phyloP scores from a whole-genome alignment of 1,140 invertebrate genomes.

The Chelonus insularis region DNA sequence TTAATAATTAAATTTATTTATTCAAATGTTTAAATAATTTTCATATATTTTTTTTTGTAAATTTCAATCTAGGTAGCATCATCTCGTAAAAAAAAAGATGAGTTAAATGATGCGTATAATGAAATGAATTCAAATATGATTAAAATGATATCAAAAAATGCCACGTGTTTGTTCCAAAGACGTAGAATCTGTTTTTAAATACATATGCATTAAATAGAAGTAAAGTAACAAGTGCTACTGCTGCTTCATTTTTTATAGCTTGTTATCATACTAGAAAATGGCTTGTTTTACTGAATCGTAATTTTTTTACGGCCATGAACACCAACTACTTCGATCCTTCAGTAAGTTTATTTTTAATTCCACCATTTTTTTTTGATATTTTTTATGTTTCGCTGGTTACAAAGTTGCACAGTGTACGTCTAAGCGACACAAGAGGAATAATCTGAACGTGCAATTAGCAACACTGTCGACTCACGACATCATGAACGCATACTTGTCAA shows the following conservation, averaged over 20 bases:
- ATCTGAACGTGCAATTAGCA: conserved; percentile 36
- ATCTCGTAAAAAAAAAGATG: too few species aligned
- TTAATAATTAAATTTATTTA: too few species aligned
- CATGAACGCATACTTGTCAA: conserved; percentile 17
- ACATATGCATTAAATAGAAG: neutral
- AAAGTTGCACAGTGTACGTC: neutral
- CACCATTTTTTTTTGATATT: conserved; percentile 15
- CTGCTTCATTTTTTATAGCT: conserved; percentile 12
- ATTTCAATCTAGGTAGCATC: too few species aligned
- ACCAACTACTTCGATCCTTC: neutral
- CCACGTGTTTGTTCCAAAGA: neutral
- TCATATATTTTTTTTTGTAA: too few species aligned
- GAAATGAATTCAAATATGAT: too few species aligned
- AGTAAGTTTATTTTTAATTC: neutral
- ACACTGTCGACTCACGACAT: conserved; percentile 31
- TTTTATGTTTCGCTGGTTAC: neutral
- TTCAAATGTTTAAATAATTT: too few species aligned
- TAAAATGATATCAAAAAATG: too few species aligned
- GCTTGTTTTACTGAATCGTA: conserved; percentile 23
- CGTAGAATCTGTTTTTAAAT: neutral
- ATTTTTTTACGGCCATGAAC: conserved; percentile 14
- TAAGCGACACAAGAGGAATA: conserved; percentile 19
- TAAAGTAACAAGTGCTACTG: neutral
- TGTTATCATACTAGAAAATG: conserved; percentile 20
- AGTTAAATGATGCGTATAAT: too few species aligned